A percentile compares a stretch with the other conserved stretches of the same genome.
Conservation (phyloP, 2,797 vertebrate genomes). For the Graptemys geographica region DNA sequence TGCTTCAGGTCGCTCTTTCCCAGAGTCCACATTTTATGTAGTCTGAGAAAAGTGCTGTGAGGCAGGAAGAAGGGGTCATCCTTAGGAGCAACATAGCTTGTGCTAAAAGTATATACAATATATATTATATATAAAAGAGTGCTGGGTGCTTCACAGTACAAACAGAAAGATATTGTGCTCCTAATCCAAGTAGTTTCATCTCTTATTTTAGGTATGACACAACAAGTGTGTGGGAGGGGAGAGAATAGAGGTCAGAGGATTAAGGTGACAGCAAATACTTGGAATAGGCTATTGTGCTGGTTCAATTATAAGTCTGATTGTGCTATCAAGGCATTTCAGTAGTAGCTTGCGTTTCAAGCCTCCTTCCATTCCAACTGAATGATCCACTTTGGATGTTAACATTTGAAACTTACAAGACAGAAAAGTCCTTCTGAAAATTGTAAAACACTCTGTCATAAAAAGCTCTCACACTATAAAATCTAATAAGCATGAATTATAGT, state of each 20-base stretch:
- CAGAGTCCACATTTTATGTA: neutral
- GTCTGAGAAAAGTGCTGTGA: neutral
- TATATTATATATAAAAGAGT: neutral
- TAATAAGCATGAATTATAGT: neutral
- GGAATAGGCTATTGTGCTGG: neutral
- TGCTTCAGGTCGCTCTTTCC: neutral
- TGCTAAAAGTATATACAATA: neutral
- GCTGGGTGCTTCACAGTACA: neutral
- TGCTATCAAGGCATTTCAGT: neutral
- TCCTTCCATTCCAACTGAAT: neutral
- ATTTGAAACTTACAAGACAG: neutral
- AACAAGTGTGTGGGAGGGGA: neutral
- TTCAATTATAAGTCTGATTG: neutral
- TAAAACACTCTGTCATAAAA: neutral
- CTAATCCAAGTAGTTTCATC: too few relatives aligned
- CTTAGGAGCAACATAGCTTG: neutral
- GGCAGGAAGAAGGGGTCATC: neutral
- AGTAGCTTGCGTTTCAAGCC: neutral
- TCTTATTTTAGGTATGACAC: neutral
- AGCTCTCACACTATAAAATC: neutral
- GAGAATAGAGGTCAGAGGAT: constrained; percentile 1
- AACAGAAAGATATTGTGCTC: neutral
- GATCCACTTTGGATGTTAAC: neutral
- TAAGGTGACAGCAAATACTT: neutral
- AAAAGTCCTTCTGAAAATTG: neutral